These are phyloP conservation scores for Antheraea assamensis DNA, from an alignment of 2,888 invertebrate genomes.

Conservation along the genomic window DNA sequence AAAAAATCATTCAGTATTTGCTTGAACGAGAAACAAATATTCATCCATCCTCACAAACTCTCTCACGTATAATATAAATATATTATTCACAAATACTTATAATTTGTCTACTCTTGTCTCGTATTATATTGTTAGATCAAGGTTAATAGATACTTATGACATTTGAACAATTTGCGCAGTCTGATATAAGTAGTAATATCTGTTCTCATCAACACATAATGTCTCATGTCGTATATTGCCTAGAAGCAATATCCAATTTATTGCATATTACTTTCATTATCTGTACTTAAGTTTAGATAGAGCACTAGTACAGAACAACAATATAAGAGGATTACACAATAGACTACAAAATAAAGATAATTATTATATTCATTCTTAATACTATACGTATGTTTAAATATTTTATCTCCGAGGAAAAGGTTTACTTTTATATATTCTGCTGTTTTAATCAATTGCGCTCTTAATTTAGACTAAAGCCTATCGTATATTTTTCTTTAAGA, in stretches of 20 bases:
- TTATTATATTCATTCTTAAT: too few relatives aligned
- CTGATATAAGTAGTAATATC: neutral
- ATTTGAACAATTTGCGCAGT: neutral
- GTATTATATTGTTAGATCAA: slow-evolving; percentile 3
- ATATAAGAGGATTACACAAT: neutral
- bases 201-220: slow-evolving; percentile 2
- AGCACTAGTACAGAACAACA: neutral
- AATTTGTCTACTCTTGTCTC: neutral
- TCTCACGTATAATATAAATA: neutral
- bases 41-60: too few relatives aligned
- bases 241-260: slow-evolving; percentile 12
- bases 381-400: too few relatives aligned
- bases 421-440: too few relatives aligned
- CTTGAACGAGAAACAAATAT: too few relatives aligned
- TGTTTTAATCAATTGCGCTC: neutral
- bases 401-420: too few relatives aligned
- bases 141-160: slow-evolving; percentile 2
- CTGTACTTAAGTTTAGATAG: neutral
- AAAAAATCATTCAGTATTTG: too few relatives aligned
- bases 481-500: neutral
- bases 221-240: slow-evolving; percentile 5
- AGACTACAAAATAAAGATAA: neutral
- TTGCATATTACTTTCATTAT: slow-evolving; percentile 1
- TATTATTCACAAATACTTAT: neutral
- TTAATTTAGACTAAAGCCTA: neutral